phyloP scores from a whole-genome alignment of 2,888 invertebrate species.

The Empis livida region DNA sequence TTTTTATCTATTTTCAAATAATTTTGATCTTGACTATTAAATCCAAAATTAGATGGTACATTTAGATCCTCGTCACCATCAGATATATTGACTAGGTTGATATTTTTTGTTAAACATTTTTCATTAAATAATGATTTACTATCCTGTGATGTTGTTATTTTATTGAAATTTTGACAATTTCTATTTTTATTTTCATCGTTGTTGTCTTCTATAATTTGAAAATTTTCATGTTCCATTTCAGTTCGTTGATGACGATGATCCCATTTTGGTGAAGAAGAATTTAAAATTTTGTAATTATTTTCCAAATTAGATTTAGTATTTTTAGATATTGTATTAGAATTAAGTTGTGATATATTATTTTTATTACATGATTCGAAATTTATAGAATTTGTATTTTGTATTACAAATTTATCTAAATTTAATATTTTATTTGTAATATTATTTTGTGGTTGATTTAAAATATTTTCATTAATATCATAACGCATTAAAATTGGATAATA shows the following conservation, averaged over 20 bases:
- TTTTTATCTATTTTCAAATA: background rate
- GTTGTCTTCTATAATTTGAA: background rate
- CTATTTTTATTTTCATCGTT: background rate
- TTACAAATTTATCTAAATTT: background rate
- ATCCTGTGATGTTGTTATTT: too few species aligned
- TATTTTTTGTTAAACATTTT: background rate
- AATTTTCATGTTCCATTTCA: background rate
- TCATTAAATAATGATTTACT: too few species aligned
- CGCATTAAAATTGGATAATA: slow-evolving; percentile 13
- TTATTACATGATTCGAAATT: too few species aligned
- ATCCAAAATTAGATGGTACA: too few species aligned
- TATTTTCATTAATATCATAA: slow-evolving; percentile 11
- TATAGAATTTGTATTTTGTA: background rate
- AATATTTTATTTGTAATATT: background rate
- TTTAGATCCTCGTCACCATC: background rate
- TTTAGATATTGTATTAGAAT: too few species aligned
- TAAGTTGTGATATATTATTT: background rate
- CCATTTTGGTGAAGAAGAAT: background rate
- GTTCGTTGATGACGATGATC: background rate
- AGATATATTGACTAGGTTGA: slow-evolving; percentile 2
- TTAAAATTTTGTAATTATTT: background rate
- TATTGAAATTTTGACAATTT: too few species aligned
- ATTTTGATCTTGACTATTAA: background rate
- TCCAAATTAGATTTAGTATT: background rate
- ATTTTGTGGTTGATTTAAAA: background rate